Evolutionary conservation across 1,140 invertebrate species (phyloP).

Genomic region (Papilio machaon): DNA sequence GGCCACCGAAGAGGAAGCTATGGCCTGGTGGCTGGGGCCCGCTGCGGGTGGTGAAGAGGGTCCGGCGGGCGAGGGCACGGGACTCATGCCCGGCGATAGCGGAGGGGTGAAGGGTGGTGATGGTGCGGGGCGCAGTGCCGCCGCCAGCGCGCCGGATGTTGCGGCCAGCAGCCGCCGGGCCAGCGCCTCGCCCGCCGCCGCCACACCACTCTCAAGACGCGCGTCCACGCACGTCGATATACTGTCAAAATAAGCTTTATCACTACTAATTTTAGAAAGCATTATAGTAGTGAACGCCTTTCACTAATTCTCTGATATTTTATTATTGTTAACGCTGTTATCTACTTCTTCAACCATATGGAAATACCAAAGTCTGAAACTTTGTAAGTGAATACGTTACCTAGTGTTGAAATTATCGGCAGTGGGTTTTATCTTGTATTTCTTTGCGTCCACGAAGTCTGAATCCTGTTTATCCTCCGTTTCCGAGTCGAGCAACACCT

Average conservation of each 20-base stretch:
- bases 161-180: constrained; percentile 85
- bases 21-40: constrained; percentile 30
- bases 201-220: constrained; percentile 86
- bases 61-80: constrained; percentile 38
- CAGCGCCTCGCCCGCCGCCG: constrained; percentile 88
- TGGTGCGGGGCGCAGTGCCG: constrained; percentile 55
- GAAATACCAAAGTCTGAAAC: neutral
- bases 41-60: constrained; percentile 39
- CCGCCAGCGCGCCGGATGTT: constrained; percentile 63
- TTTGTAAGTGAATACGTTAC: constrained; percentile 41
- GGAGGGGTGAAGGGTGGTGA: constrained; percentile 41
- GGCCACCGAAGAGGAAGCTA: constrained; percentile 24
- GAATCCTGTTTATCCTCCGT: constrained; percentile 67
- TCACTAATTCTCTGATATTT: neutral
- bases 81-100: constrained; percentile 36
- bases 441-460: constrained; percentile 65
- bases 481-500: constrained; percentile 60
- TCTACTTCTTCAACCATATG: neutral
- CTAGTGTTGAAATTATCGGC: constrained; percentile 57
- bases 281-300: neutral
- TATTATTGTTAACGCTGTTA: neutral
- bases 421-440: constrained; percentile 55
- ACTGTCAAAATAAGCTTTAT: constrained; percentile 43
- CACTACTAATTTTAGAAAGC: neutral
- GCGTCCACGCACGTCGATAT: constrained; percentile 83